A percentile compares a stretch with the other conserved stretches of the same genome.
These are phyloP conservation scores for Melanotus villosus DNA, from an alignment of 2,888 invertebrate species.

Conservation along the genomic window DNA sequence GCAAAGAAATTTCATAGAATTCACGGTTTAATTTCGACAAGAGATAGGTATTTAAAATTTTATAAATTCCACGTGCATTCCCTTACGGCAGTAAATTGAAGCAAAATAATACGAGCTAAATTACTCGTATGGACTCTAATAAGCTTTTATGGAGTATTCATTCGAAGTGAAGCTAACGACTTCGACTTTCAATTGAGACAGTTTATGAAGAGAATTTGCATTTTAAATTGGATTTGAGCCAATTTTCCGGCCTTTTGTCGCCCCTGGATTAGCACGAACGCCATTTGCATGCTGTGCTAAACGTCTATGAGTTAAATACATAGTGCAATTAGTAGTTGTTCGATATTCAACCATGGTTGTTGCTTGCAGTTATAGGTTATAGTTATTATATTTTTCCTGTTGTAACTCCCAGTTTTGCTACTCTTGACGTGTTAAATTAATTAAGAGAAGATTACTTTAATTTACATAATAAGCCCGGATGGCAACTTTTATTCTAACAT, in stretches of 20 bases:
- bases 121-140: constrained; percentile 41
- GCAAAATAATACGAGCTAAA: constrained; percentile 21
- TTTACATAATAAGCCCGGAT: no score
- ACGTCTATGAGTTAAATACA: constrained; percentile 49
- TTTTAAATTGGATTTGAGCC: constrained; percentile 65
- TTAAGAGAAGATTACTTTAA: no score
- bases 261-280: constrained; percentile 53
- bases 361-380: neutral
- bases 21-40: no score
- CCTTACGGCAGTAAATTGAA: neutral
- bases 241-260: constrained; percentile 65
- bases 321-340: constrained; percentile 48
- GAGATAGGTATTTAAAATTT: no score
- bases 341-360: neutral
- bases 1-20: no score
- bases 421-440: no score
- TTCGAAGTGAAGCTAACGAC: constrained; percentile 49
- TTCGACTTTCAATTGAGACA: constrained; percentile 57
- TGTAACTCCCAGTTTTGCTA: no score
- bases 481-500: no score
- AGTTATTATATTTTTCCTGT: no score
- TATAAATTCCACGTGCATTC: no score
- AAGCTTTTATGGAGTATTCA: constrained; percentile 44
- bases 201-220: constrained; percentile 61
- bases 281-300: constrained; percentile 51